Conservation (phyloP, 2,797 vertebrate genomes). For the Anniella stebbinsi region DNA sequence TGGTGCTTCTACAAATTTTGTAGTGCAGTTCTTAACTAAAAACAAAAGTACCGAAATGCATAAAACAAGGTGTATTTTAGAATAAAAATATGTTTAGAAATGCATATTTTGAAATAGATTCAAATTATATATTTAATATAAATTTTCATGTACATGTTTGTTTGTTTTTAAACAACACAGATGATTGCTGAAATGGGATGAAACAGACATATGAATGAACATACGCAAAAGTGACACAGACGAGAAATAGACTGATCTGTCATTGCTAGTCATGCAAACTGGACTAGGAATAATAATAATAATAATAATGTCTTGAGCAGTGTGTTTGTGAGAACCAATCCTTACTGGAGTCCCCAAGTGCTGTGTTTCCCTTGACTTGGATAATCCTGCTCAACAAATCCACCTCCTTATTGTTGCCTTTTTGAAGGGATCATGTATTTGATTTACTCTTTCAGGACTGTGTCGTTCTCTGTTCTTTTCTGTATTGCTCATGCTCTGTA, state of each 20-base stretch:
- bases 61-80: no score
- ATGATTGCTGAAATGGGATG: neutral
- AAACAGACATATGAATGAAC: neutral
- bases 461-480: conserved; percentile 5
- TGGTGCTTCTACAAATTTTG: no score
- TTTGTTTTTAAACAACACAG: no score
- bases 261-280: neutral
- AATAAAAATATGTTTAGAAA: no score
- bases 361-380: neutral
- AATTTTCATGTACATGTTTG: neutral
- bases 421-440: neutral
- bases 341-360: neutral
- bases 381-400: neutral
- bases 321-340: neutral
- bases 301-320: no score
- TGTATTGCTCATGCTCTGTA: neutral
- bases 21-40: no score
- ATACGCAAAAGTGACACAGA: neutral
- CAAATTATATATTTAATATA: no score
- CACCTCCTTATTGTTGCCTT: neutral
- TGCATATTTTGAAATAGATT: no score
- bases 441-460: conserved; percentile 1
- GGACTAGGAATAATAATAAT: neutral
- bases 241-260: neutral
- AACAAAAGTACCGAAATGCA: no score